Percentiles rank a stretch among this genome's conserved stretches.
Conservation (phyloP, 1,140 invertebrate species). For the Caenorhabditis briggsae region DNA sequence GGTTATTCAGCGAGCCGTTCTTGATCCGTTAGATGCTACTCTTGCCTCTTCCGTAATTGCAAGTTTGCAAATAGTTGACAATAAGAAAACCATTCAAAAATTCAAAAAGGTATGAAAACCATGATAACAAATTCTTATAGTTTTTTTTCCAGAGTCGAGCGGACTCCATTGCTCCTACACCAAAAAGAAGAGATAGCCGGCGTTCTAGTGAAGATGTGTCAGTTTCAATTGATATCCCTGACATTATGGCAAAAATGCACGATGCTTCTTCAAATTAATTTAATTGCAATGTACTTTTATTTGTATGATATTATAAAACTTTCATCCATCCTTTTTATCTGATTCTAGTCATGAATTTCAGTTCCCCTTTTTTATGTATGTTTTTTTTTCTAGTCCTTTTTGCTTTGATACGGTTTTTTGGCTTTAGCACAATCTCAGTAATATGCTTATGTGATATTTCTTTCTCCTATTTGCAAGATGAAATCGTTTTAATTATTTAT, state of each 20-base stretch:
- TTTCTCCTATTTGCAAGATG: not conserved
- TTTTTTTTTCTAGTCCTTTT: not conserved
- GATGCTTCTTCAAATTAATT: not conserved
- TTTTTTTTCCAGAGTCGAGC: conserved; percentile 4
- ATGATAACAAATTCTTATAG: not conserved
- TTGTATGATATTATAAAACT: no score
- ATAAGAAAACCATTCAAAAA: conserved; percentile 45
- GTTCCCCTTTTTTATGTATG: not conserved
- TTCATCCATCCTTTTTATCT: no score
- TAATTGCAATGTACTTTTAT: no score
- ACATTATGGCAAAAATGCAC: conserved; percentile 11
- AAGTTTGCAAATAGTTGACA: conserved; percentile 56
- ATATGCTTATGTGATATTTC: conserved; percentile 27
- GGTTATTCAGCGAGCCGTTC: conserved; percentile 96
- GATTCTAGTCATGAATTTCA: no score
- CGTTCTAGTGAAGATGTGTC: conserved; percentile 32
- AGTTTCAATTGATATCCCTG: conserved; percentile 9
- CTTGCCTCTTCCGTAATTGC: conserved; percentile 78
- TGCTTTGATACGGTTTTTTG: not conserved
- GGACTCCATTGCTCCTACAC: not conserved
- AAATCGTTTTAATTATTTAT: no score
- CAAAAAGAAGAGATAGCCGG: conserved; percentile 5
- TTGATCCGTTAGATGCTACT: conserved; percentile 93
- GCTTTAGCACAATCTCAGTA: not conserved
- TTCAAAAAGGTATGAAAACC: conserved; percentile 21